phyloP scores from a whole-genome alignment of 2,113 vertebrate species.

The Orthonyx spaldingii region DNA sequence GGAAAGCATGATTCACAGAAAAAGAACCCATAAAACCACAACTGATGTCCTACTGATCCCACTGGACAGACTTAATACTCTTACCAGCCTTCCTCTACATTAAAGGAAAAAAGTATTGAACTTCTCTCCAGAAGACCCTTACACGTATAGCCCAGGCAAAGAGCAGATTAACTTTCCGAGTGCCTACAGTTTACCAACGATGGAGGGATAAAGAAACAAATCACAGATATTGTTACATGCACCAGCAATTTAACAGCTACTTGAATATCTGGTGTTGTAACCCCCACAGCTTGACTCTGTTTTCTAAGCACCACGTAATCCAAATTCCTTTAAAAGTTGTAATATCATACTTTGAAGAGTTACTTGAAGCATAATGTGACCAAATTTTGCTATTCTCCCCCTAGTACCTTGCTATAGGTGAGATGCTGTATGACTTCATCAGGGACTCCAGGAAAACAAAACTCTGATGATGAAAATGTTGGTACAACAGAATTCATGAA shows the following conservation, averaged over 20 bases:
- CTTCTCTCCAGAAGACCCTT: background rate
- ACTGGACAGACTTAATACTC: background rate
- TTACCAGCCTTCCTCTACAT: background rate
- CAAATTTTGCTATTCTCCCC: background rate
- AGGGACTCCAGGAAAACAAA: background rate
- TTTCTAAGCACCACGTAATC: background rate
- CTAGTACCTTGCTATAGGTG: background rate
- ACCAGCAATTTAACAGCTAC: background rate
- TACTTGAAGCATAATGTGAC: background rate
- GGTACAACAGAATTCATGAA: background rate
- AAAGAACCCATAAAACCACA: background rate
- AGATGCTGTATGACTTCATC: background rate
- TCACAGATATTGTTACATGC: background rate
- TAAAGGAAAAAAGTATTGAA: background rate
- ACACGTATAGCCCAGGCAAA: background rate
- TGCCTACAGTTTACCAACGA: background rate
- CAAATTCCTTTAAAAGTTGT: background rate
- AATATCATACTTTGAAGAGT: background rate
- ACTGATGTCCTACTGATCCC: background rate
- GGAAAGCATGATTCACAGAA: background rate
- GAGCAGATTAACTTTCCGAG: background rate
- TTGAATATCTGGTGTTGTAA: fast-evolving
- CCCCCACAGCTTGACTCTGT: background rate
- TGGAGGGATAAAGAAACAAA: background rate
- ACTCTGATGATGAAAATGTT: background rate